phyloP scores from a whole-genome alignment of 1,140 invertebrate species.

The Platorchestia sp. region DNA sequence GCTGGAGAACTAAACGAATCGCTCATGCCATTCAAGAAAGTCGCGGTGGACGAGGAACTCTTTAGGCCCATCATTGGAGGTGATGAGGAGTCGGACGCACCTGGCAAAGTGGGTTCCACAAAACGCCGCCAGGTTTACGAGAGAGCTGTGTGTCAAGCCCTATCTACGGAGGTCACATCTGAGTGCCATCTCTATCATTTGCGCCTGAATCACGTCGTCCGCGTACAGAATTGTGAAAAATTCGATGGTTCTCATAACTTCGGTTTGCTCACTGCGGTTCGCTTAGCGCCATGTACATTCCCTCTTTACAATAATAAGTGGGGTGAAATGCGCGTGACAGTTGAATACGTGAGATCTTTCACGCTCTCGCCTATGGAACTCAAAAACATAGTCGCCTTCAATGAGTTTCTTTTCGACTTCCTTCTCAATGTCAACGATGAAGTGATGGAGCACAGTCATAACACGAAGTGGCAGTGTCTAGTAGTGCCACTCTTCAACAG shows the following conservation, averaged over 20 bases:
- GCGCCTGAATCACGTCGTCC: not conserved
- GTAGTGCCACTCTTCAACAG: slow-evolving; percentile 41
- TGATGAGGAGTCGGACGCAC: not conserved
- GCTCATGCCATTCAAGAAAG: slow-evolving; percentile 10
- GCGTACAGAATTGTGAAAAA: slow-evolving; percentile 13
- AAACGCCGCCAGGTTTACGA: slow-evolving; percentile 61
- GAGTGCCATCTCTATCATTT: slow-evolving; percentile 4
- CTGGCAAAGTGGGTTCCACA: slow-evolving; percentile 58
- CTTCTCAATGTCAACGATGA: slow-evolving; percentile 49
- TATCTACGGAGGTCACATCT: not conserved
- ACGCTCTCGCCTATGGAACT: not conserved
- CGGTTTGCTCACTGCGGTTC: not conserved
- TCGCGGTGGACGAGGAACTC: not conserved
- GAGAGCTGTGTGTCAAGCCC: slow-evolving; percentile 56
- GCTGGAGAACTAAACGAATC: slow-evolving; percentile 60
- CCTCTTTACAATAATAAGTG: slow-evolving; percentile 63
- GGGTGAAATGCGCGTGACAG: slow-evolving; percentile 58
- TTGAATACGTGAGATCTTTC: slow-evolving; percentile 40
- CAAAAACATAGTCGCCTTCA: slow-evolving; percentile 59
- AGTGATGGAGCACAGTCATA: slow-evolving; percentile 50
- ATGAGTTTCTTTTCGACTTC: slow-evolving; percentile 59
- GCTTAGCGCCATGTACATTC: slow-evolving; percentile 56
- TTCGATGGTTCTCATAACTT: slow-evolving; percentile 29
- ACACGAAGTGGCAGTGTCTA: not conserved
- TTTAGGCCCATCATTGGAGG: slow-evolving; percentile 1